These are phyloP conservation scores for Recurvirostra avosetta DNA, from an alignment of 2,113 vertebrate genomes.

Conservation along the genomic window DNA sequence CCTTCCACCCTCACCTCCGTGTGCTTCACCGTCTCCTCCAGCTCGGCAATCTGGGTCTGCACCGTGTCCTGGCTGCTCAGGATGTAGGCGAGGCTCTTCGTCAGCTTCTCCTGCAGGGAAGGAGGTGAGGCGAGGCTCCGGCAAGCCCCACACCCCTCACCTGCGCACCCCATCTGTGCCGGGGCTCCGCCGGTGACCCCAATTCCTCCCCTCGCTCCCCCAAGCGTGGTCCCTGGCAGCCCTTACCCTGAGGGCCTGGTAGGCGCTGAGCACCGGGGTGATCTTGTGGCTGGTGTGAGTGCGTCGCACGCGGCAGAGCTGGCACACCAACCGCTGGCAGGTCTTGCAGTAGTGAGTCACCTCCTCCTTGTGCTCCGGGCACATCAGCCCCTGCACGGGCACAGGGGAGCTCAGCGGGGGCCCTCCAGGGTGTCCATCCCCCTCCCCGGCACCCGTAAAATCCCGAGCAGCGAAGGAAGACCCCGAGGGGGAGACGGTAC, in stretches of 20 bases:
- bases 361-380: constrained; percentile 92
- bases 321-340: constrained; percentile 89
- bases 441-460: not conserved
- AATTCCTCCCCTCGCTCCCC: not conserved
- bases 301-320: constrained; percentile 88
- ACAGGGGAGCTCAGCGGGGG: not conserved
- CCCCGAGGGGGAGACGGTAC: constrained; percentile 16
- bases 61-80: constrained; percentile 91
- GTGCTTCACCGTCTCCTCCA: constrained; percentile 89
- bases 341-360: constrained; percentile 92
- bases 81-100: constrained; percentile 88
- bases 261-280: constrained; percentile 88
- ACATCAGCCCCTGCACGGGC: constrained; percentile 82
- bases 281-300: constrained; percentile 92
- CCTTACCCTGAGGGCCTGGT: constrained; percentile 91
- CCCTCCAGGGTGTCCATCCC: too few species aligned
- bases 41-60: constrained; percentile 88
- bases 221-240: fast-evolving
- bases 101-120: constrained; percentile 86
- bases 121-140: not conserved
- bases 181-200: not conserved
- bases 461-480: fast-evolving
- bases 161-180: not conserved
- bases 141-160: fast-evolving
- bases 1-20: constrained; percentile 80